Conservation (phyloP, 2,888 invertebrate species). For the Agriopis leucophaearia region DNA sequence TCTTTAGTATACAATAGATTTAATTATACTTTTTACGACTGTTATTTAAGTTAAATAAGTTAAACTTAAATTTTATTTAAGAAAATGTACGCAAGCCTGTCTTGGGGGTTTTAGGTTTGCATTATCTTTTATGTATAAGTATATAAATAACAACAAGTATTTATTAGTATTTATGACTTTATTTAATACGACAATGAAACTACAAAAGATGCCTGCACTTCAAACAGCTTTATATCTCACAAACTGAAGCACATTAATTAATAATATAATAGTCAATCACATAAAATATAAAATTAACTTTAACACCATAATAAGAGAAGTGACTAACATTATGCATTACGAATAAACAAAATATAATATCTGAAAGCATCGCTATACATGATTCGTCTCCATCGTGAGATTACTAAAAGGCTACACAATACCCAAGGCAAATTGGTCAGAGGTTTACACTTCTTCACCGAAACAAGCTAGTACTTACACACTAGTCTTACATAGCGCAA, state of each 20-base stretch:
- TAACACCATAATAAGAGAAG: constrained; percentile 76
- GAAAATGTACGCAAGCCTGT: neutral
- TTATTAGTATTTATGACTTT: constrained; percentile 85
- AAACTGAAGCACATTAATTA: constrained; percentile 82
- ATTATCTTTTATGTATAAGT: neutral
- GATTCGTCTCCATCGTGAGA: constrained; percentile 79
- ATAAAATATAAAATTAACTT: constrained; percentile 78
- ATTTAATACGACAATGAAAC: constrained; percentile 87
- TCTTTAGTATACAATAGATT: no score
- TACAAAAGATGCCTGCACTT: constrained; percentile 86
- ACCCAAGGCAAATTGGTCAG: constrained; percentile 87
- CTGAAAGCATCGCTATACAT: constrained; percentile 83
- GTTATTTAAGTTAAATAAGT: no score
- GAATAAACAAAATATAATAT: constrained; percentile 64
- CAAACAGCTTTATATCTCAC: constrained; percentile 83
- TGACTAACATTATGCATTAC: constrained; percentile 84
- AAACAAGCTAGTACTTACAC: constrained; percentile 82
- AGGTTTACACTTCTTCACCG: constrained; percentile 79
- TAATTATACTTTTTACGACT: no score
- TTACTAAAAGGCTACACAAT: constrained; percentile 84
- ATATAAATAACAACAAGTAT: constrained; percentile 21
- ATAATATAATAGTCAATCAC: constrained; percentile 60
- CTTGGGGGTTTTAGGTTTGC: neutral
- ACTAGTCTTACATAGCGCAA: constrained; percentile 72
- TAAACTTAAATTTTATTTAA: no score